A percentile compares a stretch with the other conserved stretches of the same genome.
phyloP scores from a whole-genome alignment of 1,140 invertebrate genomes.

The Hormaphis cornu region DNA sequence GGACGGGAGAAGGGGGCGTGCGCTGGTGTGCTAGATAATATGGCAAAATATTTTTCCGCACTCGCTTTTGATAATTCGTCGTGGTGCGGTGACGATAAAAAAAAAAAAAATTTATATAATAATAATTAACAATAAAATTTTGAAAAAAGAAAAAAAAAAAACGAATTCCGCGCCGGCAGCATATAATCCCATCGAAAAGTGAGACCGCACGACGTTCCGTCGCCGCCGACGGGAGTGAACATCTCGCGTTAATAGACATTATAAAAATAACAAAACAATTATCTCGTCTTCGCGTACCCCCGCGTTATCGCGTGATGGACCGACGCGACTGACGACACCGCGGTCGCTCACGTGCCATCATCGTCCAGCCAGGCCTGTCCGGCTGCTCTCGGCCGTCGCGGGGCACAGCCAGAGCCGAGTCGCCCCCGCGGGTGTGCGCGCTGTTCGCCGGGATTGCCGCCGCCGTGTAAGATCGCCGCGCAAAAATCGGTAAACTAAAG shows the following conservation, averaged over 20 bases:
- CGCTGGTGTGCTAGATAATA: conserved; percentile 9
- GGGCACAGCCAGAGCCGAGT: too few species aligned
- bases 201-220: background rate
- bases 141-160: too few species aligned
- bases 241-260: too few species aligned
- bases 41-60: conserved; percentile 27
- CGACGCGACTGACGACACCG: conserved; percentile 11
- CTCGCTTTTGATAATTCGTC: conserved; percentile 18
- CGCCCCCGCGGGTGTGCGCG: background rate
- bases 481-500: conserved; percentile 29
- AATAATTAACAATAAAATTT: too few species aligned
- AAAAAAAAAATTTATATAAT: too few species aligned
- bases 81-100: too few species aligned
- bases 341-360: conserved; percentile 16
- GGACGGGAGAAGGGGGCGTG: background rate
- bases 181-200: background rate
- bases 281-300: too few species aligned
- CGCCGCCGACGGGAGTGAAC: too few species aligned
- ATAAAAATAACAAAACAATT: too few species aligned
- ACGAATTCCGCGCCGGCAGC: background rate
- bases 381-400: too few species aligned
- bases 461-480: conserved; percentile 5
- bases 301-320: background rate
- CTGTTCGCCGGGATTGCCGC: background rate
- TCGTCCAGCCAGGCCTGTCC: too few species aligned